Conservation (phyloP, 2,888 invertebrate genomes). For the Eupithecia vulgata region DNA sequence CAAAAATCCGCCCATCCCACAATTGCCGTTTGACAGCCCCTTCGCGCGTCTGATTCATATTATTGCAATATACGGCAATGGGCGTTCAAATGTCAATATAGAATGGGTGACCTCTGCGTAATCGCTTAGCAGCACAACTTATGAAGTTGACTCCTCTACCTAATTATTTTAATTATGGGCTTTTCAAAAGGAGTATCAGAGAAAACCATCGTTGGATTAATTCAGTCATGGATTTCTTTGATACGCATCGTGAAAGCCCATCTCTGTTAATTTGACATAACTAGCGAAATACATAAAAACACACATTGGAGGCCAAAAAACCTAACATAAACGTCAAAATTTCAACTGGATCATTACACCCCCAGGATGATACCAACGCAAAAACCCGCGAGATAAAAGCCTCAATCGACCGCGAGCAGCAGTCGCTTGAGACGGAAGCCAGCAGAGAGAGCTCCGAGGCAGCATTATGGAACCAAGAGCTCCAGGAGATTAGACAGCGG, state of each 20-base stretch:
- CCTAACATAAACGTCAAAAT: not conserved
- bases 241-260: not conserved
- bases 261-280: not conserved
- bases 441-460: constrained; percentile 51
- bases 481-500: constrained; percentile 38
- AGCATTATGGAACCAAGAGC: constrained; percentile 46
- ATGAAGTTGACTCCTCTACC: no score
- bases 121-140: not conserved
- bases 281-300: not conserved
- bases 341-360: not conserved
- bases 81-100: no score
- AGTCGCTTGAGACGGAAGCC: constrained; percentile 50
- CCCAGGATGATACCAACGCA: constrained; percentile 62
- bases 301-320: not conserved
- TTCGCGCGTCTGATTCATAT: no score
- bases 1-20: no score
- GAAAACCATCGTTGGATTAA: not conserved
- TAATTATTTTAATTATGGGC: not conserved
- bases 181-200: not conserved
- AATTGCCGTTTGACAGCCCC: no score
- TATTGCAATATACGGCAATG: no score
- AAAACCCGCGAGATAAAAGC: constrained; percentile 59
- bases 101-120: no score
- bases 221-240: not conserved
- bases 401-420: constrained; percentile 53